Evolutionary conservation across 37 sponge, comb jelly and placozoan genomes (phyloP).

Genomic region (Axinella damicornis): DNA sequence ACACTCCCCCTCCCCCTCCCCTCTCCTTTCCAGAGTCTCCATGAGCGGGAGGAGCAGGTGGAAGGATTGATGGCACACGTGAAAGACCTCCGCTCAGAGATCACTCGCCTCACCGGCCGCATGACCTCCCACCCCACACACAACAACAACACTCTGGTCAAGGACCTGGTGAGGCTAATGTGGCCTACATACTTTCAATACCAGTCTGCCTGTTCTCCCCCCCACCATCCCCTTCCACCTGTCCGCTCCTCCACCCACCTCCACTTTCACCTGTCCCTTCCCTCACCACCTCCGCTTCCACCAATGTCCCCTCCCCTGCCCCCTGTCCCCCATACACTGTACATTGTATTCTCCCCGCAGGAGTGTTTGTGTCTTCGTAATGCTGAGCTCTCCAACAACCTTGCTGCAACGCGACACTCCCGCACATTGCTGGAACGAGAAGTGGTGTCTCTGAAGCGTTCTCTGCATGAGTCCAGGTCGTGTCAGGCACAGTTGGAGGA

Average conservation of each 20-base stretch:
- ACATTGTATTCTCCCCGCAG: conserved; percentile 21
- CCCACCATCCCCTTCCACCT: too few species aligned
- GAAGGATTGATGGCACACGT: conserved; percentile 15
- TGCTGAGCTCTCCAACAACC: conserved; percentile 25
- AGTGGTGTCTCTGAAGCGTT: conserved; percentile 12
- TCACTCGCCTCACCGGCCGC: not conserved
- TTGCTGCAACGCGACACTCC: conserved; percentile 28
- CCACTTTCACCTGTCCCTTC: too few species aligned
- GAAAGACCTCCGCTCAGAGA: not conserved
- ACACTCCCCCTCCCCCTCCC: too few species aligned
- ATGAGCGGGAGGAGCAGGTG: conserved; percentile 8
- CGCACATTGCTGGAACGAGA: conserved; percentile 35
- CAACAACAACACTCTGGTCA: not conserved
- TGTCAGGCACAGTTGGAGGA: not conserved
- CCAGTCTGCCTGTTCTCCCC: too few species aligned
- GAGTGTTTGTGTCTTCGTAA: conserved; percentile 37
- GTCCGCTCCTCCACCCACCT: too few species aligned
- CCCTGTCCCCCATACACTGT: too few species aligned
- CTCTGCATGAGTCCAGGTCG: conserved; percentile 19
- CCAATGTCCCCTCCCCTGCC: not conserved
- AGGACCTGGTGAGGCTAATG: conserved; percentile 9
- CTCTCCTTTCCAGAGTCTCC: not conserved
- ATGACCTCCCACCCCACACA: not conserved
- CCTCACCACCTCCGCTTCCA: not conserved
- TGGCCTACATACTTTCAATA: not conserved